Conservation (phyloP, 37 sponge, comb jelly and placozoan species). For the Axinella damicornis region DNA sequence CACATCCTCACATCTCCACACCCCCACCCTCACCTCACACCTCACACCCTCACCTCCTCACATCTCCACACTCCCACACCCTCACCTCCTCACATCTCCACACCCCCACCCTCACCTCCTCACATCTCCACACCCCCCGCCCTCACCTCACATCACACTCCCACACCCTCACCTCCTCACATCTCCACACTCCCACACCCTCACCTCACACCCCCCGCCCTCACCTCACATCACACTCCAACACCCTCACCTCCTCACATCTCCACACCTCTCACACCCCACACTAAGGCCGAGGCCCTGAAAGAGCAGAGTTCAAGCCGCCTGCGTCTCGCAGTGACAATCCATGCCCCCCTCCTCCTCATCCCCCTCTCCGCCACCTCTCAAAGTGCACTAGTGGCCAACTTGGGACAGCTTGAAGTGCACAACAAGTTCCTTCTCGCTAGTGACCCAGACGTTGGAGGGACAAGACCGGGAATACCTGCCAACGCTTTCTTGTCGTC, state of each 20-base stretch:
- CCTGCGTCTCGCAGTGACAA: slow-evolving; percentile 23
- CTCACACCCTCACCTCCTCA: background rate
- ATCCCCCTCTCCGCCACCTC: slow-evolving; percentile 43
- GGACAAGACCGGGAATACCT: background rate
- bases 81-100: too few relatives aligned
- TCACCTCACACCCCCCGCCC: background rate
- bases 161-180: too few relatives aligned
- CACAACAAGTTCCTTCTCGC: slow-evolving; percentile 47
- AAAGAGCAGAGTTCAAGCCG: slow-evolving; percentile 52
- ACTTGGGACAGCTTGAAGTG: slow-evolving; percentile 47
- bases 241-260: background rate
- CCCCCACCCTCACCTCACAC: background rate
- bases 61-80: too few relatives aligned
- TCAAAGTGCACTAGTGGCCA: slow-evolving; percentile 24
- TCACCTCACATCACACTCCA: background rate
- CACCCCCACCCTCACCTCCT: too few relatives aligned
- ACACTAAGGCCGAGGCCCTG: slow-evolving; percentile 37
- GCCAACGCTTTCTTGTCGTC: background rate
- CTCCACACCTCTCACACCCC: background rate
- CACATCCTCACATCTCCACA: too few relatives aligned
- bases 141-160: too few relatives aligned
- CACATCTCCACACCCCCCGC: too few relatives aligned
- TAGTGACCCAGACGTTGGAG: background rate
- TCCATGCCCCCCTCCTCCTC: slow-evolving; percentile 48
- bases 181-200: too few relatives aligned